Evolutionary conservation across 1,140 invertebrate genomes (phyloP), one percentile per base, ranked within the genome.

Genomic region (Sinonovacula constricta): DNA sequence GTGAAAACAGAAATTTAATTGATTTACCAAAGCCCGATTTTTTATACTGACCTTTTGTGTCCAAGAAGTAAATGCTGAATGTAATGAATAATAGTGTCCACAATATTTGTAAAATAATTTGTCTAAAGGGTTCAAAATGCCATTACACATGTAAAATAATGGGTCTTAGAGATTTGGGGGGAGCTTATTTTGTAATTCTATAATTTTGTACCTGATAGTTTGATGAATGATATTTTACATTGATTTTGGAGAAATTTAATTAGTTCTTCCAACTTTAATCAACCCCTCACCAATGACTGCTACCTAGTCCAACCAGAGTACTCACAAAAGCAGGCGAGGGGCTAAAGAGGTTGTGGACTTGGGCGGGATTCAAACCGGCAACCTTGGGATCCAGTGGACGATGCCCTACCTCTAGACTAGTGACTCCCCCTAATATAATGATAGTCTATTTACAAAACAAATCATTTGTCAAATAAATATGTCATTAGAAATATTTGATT

Each of bases 101-200:
- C 57, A 60, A 60, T 60, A 60, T 60, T 60, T 60, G 57, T 60
- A 60, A 60, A 60, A 60, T 60, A 60, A 60, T 60, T 60, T 60
- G 57, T 60, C 57, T 60, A 60, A 60, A 60, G 57, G 57, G 57
- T 60, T 60, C 57, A 60, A 60, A 60, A 60, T 60, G 57, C 57
- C 57, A 60, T 60, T 60, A 60, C 57, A 60, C 57, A 60, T 60
- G 57, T 60, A 60, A 60, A 60, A 60, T 60, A 60, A 60, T 60
- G 57, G 57, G 57, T 60, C 57, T 60, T 60, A 60, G 57, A 60
- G 57, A 60, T 60, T 60, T 60, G 57, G 57, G 57, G 57, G 57
- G 57, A 60, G 57, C 57, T 60, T 60, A 60, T 60, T 60, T 60
- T 60, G 57, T 60, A 60, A 60, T 60, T 60, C 57, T 60, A 60